phyloP scores from a whole-genome alignment of 2,888 invertebrate species.

The Lydus trimaculatus region DNA sequence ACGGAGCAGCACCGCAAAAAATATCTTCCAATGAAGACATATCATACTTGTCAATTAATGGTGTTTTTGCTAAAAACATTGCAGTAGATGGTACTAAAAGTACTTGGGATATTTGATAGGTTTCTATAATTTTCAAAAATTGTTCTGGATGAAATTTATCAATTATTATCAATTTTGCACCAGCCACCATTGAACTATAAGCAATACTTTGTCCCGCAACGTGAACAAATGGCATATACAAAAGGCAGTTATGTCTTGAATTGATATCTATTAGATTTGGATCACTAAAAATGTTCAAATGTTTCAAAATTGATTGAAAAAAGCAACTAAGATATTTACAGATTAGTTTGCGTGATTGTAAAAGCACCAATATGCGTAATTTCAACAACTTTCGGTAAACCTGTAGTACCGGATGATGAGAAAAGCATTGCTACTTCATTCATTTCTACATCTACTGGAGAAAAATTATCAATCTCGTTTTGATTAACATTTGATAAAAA shows the following conservation, averaged over 20 bases:
- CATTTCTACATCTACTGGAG: not conserved
- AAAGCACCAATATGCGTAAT: not conserved
- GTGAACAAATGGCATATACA: slow-evolving; percentile 12
- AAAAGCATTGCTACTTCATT: not conserved
- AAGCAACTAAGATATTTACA: not conserved
- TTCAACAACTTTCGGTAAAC: slow-evolving; percentile 10
- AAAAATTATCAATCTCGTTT: not conserved
- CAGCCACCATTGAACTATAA: not conserved
- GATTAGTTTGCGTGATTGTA: not conserved
- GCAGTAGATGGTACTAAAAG: slow-evolving; percentile 4
- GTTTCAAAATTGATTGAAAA: not conserved
- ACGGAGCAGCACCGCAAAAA: slow-evolving; percentile 15
- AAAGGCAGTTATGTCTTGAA: not conserved
- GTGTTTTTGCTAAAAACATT: slow-evolving; percentile 11
- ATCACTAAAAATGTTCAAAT: not conserved
- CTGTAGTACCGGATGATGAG: slow-evolving; percentile 11
- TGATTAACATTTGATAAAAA: not conserved
- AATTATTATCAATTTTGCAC: not conserved
- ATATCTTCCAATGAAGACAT: slow-evolving; percentile 8
- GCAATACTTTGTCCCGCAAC: not conserved
- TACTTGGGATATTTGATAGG: not conserved
- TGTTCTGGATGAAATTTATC: slow-evolving; percentile 5
- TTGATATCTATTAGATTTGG: not conserved
- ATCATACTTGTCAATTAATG: slow-evolving; percentile 11
- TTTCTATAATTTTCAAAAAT: slow-evolving; percentile 9